phyloP scores from a whole-genome alignment of 2,113 vertebrate genomes.

The Stegastes partitus region DNA sequence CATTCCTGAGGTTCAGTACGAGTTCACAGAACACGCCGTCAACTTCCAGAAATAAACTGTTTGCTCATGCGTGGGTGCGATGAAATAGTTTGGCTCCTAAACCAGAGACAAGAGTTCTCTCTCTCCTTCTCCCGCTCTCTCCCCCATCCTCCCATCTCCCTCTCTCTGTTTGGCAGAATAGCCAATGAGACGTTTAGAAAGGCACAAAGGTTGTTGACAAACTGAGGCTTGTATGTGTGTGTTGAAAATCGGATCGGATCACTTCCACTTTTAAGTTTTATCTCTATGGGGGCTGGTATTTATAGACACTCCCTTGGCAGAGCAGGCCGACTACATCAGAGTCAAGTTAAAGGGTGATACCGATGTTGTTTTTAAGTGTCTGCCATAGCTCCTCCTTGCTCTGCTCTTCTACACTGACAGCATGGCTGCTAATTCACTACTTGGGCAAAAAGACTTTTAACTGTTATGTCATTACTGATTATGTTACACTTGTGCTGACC shows the following conservation, averaged over 20 bases:
- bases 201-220: slow-evolving; percentile 35
- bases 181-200: slow-evolving; percentile 26
- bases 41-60: slow-evolving; percentile 85
- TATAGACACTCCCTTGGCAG: slow-evolving; percentile 14
- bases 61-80: slow-evolving; percentile 83
- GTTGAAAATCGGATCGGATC: slow-evolving; percentile 22
- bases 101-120: slow-evolving; percentile 72
- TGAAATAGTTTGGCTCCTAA: slow-evolving; percentile 76
- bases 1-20: slow-evolving; percentile 79
- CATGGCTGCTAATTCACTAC: too few species aligned
- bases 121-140: slow-evolving; percentile 57
- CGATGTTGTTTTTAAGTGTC: too few species aligned
- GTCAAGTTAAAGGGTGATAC: neutral
- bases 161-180: slow-evolving; percentile 45
- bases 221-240: neutral
- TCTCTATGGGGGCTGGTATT: neutral
- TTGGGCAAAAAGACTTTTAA: too few species aligned
- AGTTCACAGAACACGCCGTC: slow-evolving; percentile 79
- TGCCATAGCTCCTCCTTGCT: too few species aligned
- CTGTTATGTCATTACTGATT: too few species aligned
- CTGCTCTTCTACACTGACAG: too few species aligned
- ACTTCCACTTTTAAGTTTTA: slow-evolving; percentile 18
- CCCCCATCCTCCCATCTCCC: neutral
- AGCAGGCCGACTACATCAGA: neutral
- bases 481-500: neutral